Percentiles rank a stretch among this genome's conserved stretches.
Evolutionary conservation across 2,888 invertebrate species (phyloP).

Genomic region (Taenaris catops): DNA sequence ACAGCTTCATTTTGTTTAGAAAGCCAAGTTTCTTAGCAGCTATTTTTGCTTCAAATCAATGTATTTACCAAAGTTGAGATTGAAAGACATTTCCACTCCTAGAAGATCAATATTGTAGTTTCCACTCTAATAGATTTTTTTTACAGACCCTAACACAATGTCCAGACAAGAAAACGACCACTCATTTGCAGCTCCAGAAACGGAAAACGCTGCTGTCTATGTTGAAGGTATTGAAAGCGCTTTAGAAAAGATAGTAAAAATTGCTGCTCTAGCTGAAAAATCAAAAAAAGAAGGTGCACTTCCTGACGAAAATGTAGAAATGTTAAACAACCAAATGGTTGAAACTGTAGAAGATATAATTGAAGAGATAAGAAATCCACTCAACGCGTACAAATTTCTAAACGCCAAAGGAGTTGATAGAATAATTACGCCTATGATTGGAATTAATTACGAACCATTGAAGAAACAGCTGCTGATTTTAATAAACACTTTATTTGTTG

Average conservation of each 20-base stretch:
- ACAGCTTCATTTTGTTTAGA: no score
- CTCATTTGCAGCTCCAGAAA: background rate
- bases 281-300: conserved; percentile 21
- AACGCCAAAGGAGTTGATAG: conserved; percentile 46
- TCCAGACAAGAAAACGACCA: background rate
- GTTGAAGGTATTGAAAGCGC: conserved; percentile 26
- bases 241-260: conserved; percentile 32
- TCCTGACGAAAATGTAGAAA: conserved; percentile 30
- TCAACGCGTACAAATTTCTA: conserved; percentile 42
- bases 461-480: conserved; percentile 38
- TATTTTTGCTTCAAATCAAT: no score
- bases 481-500: conserved; percentile 41
- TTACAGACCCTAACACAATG: conserved; percentile 1
- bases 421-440: conserved; percentile 36
- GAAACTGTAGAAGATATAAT: conserved; percentile 33
- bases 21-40: no score
- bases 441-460: conserved; percentile 30
- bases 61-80: no score
- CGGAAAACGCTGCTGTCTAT: background rate
- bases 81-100: no score
- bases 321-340: conserved; percentile 34
- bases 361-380: conserved; percentile 32
- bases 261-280: conserved; percentile 26
- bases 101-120: no score
- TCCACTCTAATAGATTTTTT: no score